A percentile compares a stretch with the other conserved stretches of the same genome.
These are phyloP conservation scores for Hippopotamyrus pictus DNA, from an alignment of 2,797 vertebrate genomes.

Conservation along the genomic window DNA sequence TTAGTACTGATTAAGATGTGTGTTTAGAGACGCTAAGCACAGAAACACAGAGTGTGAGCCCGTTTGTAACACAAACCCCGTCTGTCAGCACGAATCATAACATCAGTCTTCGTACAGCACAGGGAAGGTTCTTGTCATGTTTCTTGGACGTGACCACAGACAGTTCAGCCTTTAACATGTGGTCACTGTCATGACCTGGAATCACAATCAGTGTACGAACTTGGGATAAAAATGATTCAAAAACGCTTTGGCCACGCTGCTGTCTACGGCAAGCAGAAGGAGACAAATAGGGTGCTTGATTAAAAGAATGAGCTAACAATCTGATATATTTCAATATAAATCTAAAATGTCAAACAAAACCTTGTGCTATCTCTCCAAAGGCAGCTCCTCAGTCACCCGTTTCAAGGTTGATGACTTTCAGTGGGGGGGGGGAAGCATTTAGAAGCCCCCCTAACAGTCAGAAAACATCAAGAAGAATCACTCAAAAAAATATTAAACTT, in stretches of 20 bases:
- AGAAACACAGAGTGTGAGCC: neutral
- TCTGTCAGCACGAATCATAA: neutral
- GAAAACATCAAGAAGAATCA: neutral
- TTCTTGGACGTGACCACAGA: constrained; percentile 7
- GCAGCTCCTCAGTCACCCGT: constrained; percentile 49
- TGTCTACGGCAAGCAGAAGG: constrained; percentile 46
- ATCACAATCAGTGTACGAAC: constrained; percentile 37
- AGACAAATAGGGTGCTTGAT: constrained; percentile 43
- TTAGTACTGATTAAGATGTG: neutral
- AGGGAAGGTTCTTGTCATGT: neutral
- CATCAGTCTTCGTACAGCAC: neutral
- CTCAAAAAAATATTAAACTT: constrained; percentile 20
- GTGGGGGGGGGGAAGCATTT: constrained; percentile 32
- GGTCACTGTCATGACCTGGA: constrained; percentile 21
- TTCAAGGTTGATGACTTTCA: constrained; percentile 48
- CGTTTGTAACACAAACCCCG: neutral
- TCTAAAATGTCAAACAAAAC: constrained; percentile 39
- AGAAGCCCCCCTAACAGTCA: constrained; percentile 56
- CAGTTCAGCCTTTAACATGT: constrained; percentile 17
- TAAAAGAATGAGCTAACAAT: constrained; percentile 43
- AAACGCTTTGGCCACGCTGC: constrained; percentile 66
- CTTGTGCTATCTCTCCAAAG: constrained; percentile 59
- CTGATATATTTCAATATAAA: constrained; percentile 44
- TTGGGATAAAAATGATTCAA: constrained; percentile 18
- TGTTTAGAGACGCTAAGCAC: neutral